Percentiles rank a stretch among this genome's conserved stretches.
Evolutionary conservation across 2,797 vertebrate genomes (phyloP).

Genomic region (Falco peregrinus): DNA sequence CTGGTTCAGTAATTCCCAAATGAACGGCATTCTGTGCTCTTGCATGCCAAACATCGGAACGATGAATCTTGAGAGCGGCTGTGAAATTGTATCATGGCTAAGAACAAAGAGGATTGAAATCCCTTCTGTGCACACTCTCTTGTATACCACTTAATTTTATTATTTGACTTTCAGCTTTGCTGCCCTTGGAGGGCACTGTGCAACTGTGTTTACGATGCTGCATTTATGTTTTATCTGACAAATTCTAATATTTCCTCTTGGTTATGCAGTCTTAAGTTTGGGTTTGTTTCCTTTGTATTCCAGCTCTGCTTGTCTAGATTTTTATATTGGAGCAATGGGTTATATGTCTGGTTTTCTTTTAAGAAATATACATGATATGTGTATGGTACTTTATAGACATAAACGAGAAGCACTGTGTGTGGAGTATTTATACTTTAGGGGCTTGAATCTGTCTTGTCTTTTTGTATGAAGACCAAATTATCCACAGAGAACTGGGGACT

Average conservation of each 20-base stretch:
- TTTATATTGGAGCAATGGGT: neutral
- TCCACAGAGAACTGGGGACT: neutral
- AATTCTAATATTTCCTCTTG: neutral
- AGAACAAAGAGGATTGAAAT: conserved; percentile 50
- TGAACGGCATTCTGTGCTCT: conserved; percentile 29
- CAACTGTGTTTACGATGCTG: conserved; percentile 2
- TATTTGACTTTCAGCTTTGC: conserved; percentile 46
- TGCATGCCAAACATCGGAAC: conserved; percentile 34
- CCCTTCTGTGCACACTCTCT: conserved; percentile 20
- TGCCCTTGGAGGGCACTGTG: conserved; percentile 49
- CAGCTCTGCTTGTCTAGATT: neutral
- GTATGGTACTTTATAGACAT: neutral
- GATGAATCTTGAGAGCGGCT: conserved; percentile 35
- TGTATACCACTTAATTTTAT: conserved; percentile 47
- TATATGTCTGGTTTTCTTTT: neutral
- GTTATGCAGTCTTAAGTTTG: neutral
- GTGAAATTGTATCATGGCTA: conserved; percentile 39
- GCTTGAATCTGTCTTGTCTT: neutral
- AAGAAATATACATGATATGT: neutral
- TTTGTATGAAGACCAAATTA: neutral
- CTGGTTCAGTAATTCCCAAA: conserved; percentile 22
- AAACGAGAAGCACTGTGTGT: neutral
- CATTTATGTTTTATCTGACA: neutral
- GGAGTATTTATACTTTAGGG: neutral
- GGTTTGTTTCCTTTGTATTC: neutral